Conservation (phyloP, 2,888 invertebrate species). For the Schizaphis graminum region DNA sequence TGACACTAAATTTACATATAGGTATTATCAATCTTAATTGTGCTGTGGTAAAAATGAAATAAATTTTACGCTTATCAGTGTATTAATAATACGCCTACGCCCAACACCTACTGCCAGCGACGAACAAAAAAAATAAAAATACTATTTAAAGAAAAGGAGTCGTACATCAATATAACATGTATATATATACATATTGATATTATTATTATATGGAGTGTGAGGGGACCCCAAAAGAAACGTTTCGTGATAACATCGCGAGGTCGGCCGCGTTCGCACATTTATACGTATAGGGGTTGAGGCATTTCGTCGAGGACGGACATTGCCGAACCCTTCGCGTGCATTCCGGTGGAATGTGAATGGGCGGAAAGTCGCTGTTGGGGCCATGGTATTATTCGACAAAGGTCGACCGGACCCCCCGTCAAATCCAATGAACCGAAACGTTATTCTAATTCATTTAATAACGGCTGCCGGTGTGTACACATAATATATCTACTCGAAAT, state of each 20-base stretch:
- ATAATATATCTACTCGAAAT: neutral
- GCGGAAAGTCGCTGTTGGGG: neutral
- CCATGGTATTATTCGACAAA: neutral
- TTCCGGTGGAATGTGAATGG: neutral
- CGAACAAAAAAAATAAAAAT: neutral
- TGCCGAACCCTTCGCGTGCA: neutral
- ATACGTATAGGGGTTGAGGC: neutral
- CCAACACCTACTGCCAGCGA: neutral
- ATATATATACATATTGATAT: neutral
- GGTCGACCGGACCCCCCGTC: neutral
- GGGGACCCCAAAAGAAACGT: neutral
- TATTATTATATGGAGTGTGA: neutral
- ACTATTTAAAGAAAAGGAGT: neutral
- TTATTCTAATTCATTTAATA: slow-evolving; percentile 26
- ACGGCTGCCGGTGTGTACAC: neutral
- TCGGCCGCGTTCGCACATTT: neutral
- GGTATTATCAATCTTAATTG: neutral
- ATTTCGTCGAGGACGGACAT: neutral
- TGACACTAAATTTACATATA: neutral
- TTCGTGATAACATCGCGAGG: neutral
- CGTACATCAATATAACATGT: neutral
- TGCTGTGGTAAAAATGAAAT: neutral
- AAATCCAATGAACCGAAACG: slow-evolving; percentile 18
- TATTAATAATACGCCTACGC: neutral
- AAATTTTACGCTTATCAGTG: neutral